Base-by-base conservation (phyloP, 2,113 vertebrate species). In the Vulpes vulpes region DNA sequence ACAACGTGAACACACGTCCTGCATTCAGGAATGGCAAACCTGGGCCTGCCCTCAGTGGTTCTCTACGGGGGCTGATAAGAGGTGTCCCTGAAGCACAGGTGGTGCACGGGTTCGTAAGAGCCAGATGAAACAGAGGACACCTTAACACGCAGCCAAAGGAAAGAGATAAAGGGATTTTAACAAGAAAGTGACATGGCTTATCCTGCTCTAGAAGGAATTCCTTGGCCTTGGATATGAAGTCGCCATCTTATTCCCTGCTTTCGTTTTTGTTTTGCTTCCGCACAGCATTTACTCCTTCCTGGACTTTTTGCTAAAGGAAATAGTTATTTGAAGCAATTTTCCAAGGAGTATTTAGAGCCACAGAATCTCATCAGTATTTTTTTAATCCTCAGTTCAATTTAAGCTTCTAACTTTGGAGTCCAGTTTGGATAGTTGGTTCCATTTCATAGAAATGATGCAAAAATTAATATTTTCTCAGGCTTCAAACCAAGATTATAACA, bases 401-500 rank as follows among this genome's bases (percentile, higher is more conserved):
- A 92, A 43, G 69, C 7, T 7, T n/a, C 60, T 43, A 80, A 23
- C 20, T 89, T 0, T 78, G n/a, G 16, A 96, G 65, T n/a, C 65
- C 9, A 96, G 14, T 90, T 8, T 97, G 83, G 73, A 55, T 53
- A 96, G 87, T 74, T 10, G 79, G 38, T 83, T 95, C 30, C 95
- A 57, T 2, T 12, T 60, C 9, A 49, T 25, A 81, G n/a, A 95
- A 98, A 79, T 62, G 19, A 83, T 65, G 73, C 14, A 25, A 97
- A 76, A 85, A 38, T 9, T 81, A 87, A 11, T 93, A 94, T 85
- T 96, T 98, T 71, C 59, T 86, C 80, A 38, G 38, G 15, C 20
- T 82, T 96, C 91, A 76, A 55, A 93, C 51, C 74, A 96, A 98
- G 95, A 30, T 38, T 69, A 89, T 17, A 80, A 16, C 20, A 95